Base-by-base conservation (phyloP, 2,797 vertebrate species). In the Thamnophis elegans region DNA sequence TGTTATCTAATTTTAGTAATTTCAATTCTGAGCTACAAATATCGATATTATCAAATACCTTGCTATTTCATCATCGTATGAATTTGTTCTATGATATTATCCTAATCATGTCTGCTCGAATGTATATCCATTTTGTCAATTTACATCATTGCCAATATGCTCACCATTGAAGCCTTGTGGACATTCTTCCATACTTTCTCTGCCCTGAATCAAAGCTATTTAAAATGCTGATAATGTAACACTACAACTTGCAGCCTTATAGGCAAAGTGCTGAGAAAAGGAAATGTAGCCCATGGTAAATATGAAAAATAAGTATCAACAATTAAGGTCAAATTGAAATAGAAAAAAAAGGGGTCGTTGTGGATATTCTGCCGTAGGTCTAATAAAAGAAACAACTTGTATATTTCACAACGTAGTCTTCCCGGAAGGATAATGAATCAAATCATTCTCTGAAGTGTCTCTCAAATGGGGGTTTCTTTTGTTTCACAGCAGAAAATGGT, bases 341-440 rank as follows among this genome's bases (percentile, higher is more conserved):
- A 58, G 55, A 54, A 47, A 47, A 36, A 91, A 87, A 42, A 88
- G 28, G 36, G 11, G 6, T 13, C 56, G 60, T 26, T 54, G 53
- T 13, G 28, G 55, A 78, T 26, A 87, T 68, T 42, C 16, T 18
- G 7, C 58, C 53, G 18, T 0, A 0, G 47, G 93, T 25, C 26
- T 59, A 59, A 68, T 60, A 62, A 93, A 93, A 62, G 4, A 90
- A 95, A 25, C 32, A 14, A 55, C 25, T 56, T 56, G 18, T 32
- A 25, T 25, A 13, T 59, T 85, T 18, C 18, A 92, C n/a, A 88
- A 94, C 26, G 28, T 92, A n/a, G 20, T 25, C 73, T 10, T 82
- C 42, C 36, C 42, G 47, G 73, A 82, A 47, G 16, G 65, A 54
- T 51, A 78, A 28, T 28, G 59, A 20, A 88, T 65, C 85, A 47